Base-by-base conservation (phyloP, 2,797 vertebrate genomes). In the Microhierax caerulescens region DNA sequence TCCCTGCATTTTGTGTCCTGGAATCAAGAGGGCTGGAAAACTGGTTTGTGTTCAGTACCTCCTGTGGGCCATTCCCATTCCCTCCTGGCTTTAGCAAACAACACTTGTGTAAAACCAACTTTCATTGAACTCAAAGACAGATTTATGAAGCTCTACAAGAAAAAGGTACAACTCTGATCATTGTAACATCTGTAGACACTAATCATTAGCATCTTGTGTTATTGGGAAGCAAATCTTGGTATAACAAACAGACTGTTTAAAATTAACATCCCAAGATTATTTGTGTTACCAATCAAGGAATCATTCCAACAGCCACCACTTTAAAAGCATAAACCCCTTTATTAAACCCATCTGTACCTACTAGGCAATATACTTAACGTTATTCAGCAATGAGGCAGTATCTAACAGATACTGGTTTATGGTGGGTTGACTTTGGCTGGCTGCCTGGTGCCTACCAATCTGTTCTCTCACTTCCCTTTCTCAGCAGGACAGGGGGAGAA, bases 11-110 rank as follows among this genome's bases (percentile, higher is more conserved):
- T 99, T 91, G 98, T 99, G 16, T 99, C 98, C 3, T 99, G 99
- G 99, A 99, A 99, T 98, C 99, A 99, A 97, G 99, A 99, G 94
- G 99, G 99, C 78, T 99, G 99, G 99, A 99, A 99, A 97, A 99
- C 99, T 0, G 98, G 99, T 63, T 97, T 99, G 92, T 99, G 99
- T 93, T 99, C 99, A 2, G 98, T 99, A 27, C 99, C 99, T 63
- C 99, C 99, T 1, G 99, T 99, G 54, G 99, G 99, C 61, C 99
- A 99, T 97, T 97, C 98, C 13, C 99, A 99, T 97, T 99, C 99
- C 5, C 97, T 99, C 67, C 87, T 99, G 67, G 98, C 99, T n/a
- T 93, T 99, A 97, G 99, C 99, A 76, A 99, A 99, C 97, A 99
- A 99, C 97, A 99, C 99, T 1, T 99, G 99, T 54, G 98, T 99